Evolutionary conservation across 2,113 vertebrate species (phyloP).

Genomic region (Aspiorhynchus laticeps): DNA sequence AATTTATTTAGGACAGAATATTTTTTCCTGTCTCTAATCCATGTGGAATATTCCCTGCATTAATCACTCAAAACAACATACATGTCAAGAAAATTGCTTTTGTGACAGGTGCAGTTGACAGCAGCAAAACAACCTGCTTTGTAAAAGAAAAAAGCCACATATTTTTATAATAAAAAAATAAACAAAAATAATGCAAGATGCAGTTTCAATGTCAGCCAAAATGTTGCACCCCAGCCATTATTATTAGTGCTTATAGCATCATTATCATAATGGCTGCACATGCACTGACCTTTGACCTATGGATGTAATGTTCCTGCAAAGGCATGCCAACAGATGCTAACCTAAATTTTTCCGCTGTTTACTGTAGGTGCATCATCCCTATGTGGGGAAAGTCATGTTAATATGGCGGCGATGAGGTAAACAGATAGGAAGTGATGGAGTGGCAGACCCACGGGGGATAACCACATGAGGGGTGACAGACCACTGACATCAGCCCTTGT

Average conservation of each 20-base stretch:
- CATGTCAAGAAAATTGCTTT: neutral
- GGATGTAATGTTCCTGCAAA: neutral
- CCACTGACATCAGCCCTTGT: constrained; percentile 60
- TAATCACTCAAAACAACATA: neutral
- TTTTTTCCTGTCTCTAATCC: neutral
- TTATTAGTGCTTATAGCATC: neutral
- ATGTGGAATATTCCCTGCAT: neutral
- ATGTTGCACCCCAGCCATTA: neutral
- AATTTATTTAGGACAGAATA: neutral
- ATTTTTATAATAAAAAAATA: neutral
- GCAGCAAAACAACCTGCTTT: neutral
- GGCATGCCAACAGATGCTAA: neutral
- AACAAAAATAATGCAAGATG: too few relatives aligned
- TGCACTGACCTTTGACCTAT: constrained; percentile 34
- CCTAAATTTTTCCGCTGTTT: neutral
- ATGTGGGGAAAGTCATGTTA: constrained; percentile 35
- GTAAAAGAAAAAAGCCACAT: neutral
- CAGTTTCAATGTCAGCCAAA: neutral
- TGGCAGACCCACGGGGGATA: constrained; percentile 54
- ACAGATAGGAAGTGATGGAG: constrained; percentile 60
- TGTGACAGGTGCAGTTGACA: constrained; percentile 1
- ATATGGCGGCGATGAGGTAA: constrained; percentile 61
- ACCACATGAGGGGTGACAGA: constrained; percentile 58
- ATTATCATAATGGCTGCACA: neutral
- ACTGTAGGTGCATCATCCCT: constrained; percentile 29